Conservation (phyloP, 1,140 invertebrate species). For the Heliconius nattereri region DNA sequence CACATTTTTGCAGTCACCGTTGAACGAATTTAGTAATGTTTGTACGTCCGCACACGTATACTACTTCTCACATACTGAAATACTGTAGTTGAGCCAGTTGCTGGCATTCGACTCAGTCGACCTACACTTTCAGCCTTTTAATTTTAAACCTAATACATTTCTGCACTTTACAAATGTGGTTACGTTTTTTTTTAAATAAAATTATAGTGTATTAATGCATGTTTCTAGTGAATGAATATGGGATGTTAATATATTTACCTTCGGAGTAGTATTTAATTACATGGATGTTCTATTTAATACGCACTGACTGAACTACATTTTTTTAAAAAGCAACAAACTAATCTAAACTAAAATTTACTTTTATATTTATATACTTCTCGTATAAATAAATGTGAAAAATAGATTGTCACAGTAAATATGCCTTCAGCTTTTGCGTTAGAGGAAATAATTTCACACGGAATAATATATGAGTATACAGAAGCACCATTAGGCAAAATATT, state of each 20-base stretch:
- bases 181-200: background rate
- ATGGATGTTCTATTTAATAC: background rate
- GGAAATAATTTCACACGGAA: conserved; percentile 34
- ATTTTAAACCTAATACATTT: conserved; percentile 6
- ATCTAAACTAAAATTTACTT: background rate
- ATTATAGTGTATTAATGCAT: background rate
- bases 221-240: background rate
- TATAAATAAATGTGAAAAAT: conserved; percentile 1
- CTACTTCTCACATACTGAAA: conserved; percentile 14
- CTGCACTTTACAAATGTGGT: background rate
- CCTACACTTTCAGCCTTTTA: background rate
- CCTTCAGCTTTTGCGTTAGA: background rate
- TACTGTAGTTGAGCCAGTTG: conserved; percentile 1
- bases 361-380: background rate
- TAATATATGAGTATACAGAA: conserved; percentile 41
- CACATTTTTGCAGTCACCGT: conserved; percentile 15
- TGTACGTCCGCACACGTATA: background rate
- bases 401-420: conserved; percentile 4
- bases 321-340: background rate
- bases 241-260: background rate
- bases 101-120: background rate
- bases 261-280: background rate
- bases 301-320: background rate
- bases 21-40: conserved; percentile 14
- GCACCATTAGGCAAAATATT: conserved; percentile 49